Evolutionary conservation across 2,888 invertebrate genomes (phyloP).

Genomic region (Schrankia costaestrigalis): DNA sequence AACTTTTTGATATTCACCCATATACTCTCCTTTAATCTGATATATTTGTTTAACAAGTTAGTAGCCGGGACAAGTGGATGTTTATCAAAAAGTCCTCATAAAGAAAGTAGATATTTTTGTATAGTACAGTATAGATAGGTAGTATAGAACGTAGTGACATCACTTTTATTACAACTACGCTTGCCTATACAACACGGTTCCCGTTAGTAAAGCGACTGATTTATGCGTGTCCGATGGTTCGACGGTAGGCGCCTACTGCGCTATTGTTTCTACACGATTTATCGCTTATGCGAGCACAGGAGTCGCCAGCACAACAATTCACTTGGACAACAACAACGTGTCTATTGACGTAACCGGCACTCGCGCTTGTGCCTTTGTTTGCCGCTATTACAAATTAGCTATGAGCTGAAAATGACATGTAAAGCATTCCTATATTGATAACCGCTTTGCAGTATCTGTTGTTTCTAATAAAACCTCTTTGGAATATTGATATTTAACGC

Average conservation of each 20-base stretch:
- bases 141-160: too few relatives aligned
- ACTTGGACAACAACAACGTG: constrained; percentile 50
- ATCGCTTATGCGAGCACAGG: constrained; percentile 50
- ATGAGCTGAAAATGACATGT: constrained; percentile 45
- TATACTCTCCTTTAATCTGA: too few relatives aligned
- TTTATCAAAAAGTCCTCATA: too few relatives aligned
- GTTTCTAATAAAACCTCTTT: constrained; percentile 16
- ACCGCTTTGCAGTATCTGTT: constrained; percentile 20
- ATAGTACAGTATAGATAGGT: too few relatives aligned
- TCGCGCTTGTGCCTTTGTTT: constrained; percentile 34
- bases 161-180: constrained; percentile 32
- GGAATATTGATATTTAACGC: not conserved
- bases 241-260: constrained; percentile 49
- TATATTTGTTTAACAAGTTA: too few relatives aligned
- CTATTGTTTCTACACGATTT: constrained; percentile 75
- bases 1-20: too few relatives aligned
- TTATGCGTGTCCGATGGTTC: constrained; percentile 60
- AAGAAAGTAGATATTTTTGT: too few relatives aligned
- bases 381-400: constrained; percentile 62
- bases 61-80: too few relatives aligned
- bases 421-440: constrained; percentile 26
- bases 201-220: constrained; percentile 59
- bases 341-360: constrained; percentile 50
- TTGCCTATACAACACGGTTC: constrained; percentile 57
- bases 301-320: constrained; percentile 58